These are phyloP conservation scores for Chloropsis cyanopogon DNA, from an alignment of 2,113 vertebrate genomes.

Conservation along the genomic window DNA sequence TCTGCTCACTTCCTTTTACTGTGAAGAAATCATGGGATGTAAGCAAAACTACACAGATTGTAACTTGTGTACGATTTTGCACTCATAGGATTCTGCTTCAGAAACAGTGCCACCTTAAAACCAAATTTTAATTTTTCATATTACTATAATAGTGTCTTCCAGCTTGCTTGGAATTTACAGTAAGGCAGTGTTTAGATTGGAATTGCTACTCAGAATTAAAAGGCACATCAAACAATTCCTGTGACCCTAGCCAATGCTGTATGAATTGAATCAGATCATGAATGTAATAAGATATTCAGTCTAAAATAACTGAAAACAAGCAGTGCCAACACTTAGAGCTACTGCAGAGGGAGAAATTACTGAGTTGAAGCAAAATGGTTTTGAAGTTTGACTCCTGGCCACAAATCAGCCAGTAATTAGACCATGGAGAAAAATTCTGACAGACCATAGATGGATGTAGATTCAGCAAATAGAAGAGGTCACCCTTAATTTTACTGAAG, in stretches of 20 bases:
- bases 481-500: background rate
- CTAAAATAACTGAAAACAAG: background rate
- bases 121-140: background rate
- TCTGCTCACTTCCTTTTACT: background rate
- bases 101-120: constrained; percentile 24
- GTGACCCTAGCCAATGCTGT: background rate
- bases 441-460: background rate
- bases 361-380: background rate
- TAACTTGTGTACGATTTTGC: background rate
- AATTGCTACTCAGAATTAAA: background rate
- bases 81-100: background rate
- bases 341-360: background rate
- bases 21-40: background rate
- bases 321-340: background rate
- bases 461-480: background rate
- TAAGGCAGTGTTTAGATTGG: background rate
- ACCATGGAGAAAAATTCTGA: background rate
- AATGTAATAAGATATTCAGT: background rate
- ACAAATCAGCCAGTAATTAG: background rate
- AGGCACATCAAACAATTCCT: background rate
- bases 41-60: background rate
- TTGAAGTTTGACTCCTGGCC: background rate
- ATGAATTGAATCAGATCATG: background rate
- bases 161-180: background rate
- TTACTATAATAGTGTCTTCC: background rate